phyloP scores from a whole-genome alignment of 2,797 vertebrate genomes.

The Buceros bicornis region DNA sequence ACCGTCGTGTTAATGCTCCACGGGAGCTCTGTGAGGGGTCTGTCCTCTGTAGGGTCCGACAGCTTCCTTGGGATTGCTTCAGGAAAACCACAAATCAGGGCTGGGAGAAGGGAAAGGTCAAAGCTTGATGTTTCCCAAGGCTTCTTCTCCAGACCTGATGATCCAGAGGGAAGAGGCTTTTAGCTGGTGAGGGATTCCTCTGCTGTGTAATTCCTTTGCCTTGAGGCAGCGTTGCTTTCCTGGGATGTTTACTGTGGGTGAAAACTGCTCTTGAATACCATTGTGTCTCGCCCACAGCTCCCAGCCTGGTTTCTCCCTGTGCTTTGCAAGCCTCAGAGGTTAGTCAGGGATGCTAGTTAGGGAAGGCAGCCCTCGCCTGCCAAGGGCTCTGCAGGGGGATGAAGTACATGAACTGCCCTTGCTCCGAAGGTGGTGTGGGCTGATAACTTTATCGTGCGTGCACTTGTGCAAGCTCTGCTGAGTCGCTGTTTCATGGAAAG shows the following conservation, averaged over 20 bases:
- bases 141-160: too few relatives aligned
- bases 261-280: not conserved
- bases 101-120: not conserved
- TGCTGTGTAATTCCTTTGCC: not conserved
- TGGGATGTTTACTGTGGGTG: not conserved
- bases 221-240: not conserved
- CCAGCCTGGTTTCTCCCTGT: not conserved
- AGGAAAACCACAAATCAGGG: rapidly evolving
- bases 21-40: rapidly evolving
- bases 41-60: rapidly evolving
- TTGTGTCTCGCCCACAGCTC: not conserved
- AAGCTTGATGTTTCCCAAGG: not conserved
- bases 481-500: not conserved
- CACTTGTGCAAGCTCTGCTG: not conserved
- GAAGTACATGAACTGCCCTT: not conserved
- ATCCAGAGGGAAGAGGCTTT: not conserved
- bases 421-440: not conserved
- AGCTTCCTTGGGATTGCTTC: not conserved
- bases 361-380: not conserved
- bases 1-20: rapidly evolving
- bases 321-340: not conserved
- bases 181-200: not conserved
- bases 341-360: not conserved
- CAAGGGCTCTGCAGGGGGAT: not conserved
- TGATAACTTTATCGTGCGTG: not conserved